phyloP scores from a whole-genome alignment of 1,140 invertebrate genomes.

The Radopholus similis region DNA sequence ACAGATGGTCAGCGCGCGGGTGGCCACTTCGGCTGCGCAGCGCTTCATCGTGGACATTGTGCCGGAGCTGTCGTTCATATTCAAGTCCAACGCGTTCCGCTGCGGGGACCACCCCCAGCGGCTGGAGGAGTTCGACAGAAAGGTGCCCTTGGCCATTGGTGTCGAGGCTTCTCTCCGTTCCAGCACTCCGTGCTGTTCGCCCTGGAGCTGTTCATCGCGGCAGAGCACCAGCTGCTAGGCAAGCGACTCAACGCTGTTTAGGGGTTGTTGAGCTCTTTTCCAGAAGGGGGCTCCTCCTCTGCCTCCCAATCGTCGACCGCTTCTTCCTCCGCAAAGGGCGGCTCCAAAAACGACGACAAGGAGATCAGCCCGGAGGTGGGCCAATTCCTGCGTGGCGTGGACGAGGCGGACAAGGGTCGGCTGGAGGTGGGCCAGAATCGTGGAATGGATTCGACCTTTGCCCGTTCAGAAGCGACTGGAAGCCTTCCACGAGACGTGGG shows the following conservation, averaged over 20 bases:
- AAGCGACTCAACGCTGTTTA: background rate
- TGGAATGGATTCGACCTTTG: background rate
- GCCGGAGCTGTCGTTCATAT: constrained; percentile 43
- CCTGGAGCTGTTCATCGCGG: constrained; percentile 39
- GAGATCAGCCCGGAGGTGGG: constrained; percentile 39
- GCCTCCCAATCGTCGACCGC: constrained; percentile 2
- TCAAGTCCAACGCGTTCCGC: constrained; percentile 38
- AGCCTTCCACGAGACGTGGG: constrained; percentile 36
- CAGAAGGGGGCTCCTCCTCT: constrained; percentile 4
- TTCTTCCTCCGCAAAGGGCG: background rate
- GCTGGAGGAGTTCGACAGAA: constrained; percentile 44
- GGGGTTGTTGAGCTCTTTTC: background rate
- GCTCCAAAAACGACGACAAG: constrained; percentile 28
- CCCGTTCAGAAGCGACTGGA: constrained; percentile 45
- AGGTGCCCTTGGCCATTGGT: too few relatives aligned
- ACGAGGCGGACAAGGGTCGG: constrained; percentile 53
- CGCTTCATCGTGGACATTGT: constrained; percentile 53
- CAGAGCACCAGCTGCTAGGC: constrained; percentile 36
- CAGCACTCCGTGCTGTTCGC: constrained; percentile 51
- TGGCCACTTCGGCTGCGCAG: constrained; percentile 6
- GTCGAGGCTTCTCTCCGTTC: constrained; percentile 12
- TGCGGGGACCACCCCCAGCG: constrained; percentile 8
- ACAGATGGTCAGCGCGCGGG: constrained; percentile 42
- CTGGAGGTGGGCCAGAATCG: constrained; percentile 30
- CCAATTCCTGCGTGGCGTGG: constrained; percentile 42